phyloP scores from a whole-genome alignment of 1,140 invertebrate species.

The Apocrypta bakeri region DNA sequence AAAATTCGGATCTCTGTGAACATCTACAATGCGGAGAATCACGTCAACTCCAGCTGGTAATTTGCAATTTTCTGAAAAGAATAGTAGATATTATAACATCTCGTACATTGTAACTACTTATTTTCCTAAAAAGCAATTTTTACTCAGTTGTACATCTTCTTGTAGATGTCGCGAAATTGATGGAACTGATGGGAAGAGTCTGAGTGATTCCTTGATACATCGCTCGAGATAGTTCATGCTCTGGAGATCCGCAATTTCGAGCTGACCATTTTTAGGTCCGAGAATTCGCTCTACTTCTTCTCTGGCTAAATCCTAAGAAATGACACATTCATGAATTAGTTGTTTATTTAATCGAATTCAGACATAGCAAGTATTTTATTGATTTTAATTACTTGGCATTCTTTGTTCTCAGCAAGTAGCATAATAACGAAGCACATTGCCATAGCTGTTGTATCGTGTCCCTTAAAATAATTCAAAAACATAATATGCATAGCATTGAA shows the following conservation, averaged over 20 bases:
- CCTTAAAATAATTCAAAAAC: slow-evolving; percentile 56
- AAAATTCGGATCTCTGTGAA: slow-evolving; percentile 81
- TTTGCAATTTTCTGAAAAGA: slow-evolving; percentile 56
- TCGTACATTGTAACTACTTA: background rate
- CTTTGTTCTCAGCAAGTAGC: slow-evolving; percentile 78
- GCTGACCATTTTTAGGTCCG: slow-evolving; percentile 48
- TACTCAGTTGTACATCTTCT: slow-evolving; percentile 67
- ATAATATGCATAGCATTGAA: background rate
- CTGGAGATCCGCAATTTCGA: slow-evolving; percentile 52
- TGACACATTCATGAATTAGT: background rate
- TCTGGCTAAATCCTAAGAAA: slow-evolving; percentile 56
- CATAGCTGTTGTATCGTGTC: slow-evolving; percentile 84
- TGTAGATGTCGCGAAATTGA: slow-evolving; percentile 72
- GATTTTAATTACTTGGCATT: slow-evolving; percentile 75
- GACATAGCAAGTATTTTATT: background rate
- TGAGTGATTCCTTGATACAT: slow-evolving; percentile 78
- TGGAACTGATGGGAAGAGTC: slow-evolving; percentile 79
- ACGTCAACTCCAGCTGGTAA: slow-evolving; percentile 71
- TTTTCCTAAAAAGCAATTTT: background rate
- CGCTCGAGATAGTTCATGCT: slow-evolving; percentile 75
- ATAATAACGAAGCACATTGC: slow-evolving; percentile 78
- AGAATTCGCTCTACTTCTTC: slow-evolving; percentile 57
- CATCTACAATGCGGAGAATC: slow-evolving; percentile 74
- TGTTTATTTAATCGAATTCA: background rate
- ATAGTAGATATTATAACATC: background rate